These are phyloP conservation scores for Gortyna flavago DNA, from an alignment of 2,888 invertebrate species.

Conservation along the genomic window DNA sequence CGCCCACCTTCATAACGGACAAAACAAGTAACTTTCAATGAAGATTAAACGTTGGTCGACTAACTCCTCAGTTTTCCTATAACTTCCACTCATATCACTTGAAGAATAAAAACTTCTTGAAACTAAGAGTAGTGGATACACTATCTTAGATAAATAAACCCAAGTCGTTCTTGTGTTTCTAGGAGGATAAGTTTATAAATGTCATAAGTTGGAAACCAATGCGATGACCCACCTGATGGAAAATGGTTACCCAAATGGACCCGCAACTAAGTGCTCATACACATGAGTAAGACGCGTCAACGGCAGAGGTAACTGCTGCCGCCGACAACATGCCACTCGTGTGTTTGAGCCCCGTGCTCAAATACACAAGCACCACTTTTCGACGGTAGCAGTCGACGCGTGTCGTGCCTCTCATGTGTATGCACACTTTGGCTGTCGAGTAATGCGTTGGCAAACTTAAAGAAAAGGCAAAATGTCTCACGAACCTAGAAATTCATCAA, in stretches of 20 bases:
- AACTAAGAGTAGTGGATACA: conserved; percentile 9
- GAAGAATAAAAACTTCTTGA: conserved; percentile 33
- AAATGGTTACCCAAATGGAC: not conserved
- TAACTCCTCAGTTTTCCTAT: conserved; percentile 29
- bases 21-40: conserved; percentile 53
- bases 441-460: not conserved
- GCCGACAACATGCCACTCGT: too few relatives aligned
- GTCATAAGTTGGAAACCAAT: not conserved
- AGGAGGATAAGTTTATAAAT: conserved; percentile 6
- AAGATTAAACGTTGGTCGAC: conserved; percentile 53
- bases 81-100: conserved; percentile 39
- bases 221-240: not conserved
- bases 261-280: not conserved
- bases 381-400: too few relatives aligned
- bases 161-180: conserved; percentile 21
- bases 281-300: too few relatives aligned
- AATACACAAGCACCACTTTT: too few relatives aligned
- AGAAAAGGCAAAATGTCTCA: not conserved
- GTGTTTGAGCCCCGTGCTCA: too few relatives aligned
- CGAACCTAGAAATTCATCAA: not conserved
- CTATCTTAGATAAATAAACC: conserved; percentile 27
- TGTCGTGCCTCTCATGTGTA: too few relatives aligned
- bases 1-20: conserved; percentile 24
- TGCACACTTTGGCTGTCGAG: not conserved
- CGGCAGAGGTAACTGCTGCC: too few relatives aligned